These are phyloP conservation scores for Grallaria varia DNA, from an alignment of 2,113 vertebrate species.

Conservation along the genomic window DNA sequence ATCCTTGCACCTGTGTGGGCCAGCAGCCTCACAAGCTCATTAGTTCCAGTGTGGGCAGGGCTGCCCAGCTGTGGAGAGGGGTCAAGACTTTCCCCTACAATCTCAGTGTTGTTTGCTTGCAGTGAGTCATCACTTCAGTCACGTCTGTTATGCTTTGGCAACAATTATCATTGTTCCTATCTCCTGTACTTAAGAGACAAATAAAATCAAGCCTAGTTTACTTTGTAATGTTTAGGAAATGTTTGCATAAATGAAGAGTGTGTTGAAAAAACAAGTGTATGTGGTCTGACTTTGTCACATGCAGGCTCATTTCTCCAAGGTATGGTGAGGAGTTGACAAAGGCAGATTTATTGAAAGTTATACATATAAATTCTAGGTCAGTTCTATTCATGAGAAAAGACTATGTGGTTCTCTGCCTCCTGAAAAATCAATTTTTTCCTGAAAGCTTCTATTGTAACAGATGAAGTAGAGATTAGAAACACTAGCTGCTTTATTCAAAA, in stretches of 20 bases:
- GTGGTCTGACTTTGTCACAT: not conserved
- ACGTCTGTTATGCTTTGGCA: not conserved
- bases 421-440: slow-evolving; percentile 59
- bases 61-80: not conserved
- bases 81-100: not conserved
- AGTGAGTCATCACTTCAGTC: not conserved
- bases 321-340: not conserved
- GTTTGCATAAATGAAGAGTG: not conserved
- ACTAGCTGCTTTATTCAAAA: slow-evolving; percentile 74
- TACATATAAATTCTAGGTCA: not conserved
- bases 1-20: slow-evolving; percentile 16
- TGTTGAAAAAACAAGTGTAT: not conserved
- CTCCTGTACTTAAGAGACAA: not conserved
- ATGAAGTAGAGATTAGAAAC: slow-evolving; percentile 63
- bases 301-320: not conserved
- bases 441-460: slow-evolving; percentile 60
- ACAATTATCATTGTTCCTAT: not conserved
- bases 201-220: not conserved
- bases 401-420: slow-evolving; percentile 24
- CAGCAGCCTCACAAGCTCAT: not conserved
- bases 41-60: not conserved
- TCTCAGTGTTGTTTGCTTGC: not conserved
- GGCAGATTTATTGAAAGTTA: slow-evolving; percentile 30
- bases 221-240: slow-evolving; percentile 16
- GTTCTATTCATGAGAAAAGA: slow-evolving; percentile 15